A percentile compares a stretch with the other conserved stretches of the same genome.
These are phyloP conservation scores for Carollia perspicillata DNA, from an alignment of 2,113 vertebrate genomes.

Conservation along the genomic window DNA sequence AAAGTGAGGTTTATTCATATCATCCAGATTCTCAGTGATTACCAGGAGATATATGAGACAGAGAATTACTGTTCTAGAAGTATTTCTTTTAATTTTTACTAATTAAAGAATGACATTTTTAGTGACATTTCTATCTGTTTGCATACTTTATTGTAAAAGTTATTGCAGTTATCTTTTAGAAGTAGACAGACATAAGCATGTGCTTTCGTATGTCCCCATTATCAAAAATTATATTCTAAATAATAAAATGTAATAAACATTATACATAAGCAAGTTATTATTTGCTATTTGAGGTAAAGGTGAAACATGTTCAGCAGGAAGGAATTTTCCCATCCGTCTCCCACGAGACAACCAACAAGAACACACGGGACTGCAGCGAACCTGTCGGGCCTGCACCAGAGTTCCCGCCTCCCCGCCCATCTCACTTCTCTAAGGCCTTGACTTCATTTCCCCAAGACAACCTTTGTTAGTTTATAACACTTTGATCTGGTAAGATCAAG, in stretches of 20 bases:
- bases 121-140: background rate
- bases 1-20: background rate
- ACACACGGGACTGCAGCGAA: background rate
- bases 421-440: background rate
- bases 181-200: background rate
- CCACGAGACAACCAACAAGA: background rate
- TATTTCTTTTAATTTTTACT: background rate
- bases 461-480: slow-evolving; percentile 15
- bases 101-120: background rate
- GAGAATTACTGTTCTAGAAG: background rate
- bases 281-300: background rate
- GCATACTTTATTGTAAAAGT: slow-evolving; percentile 29
- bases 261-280: background rate
- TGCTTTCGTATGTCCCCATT: background rate
- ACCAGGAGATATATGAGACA: background rate
- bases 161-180: background rate
- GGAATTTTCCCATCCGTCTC: background rate
- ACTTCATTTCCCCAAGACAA: background rate
- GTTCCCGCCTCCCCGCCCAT: background rate
- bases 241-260: background rate
- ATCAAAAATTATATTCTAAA: background rate
- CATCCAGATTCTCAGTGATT: background rate
- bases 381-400: background rate
- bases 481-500: background rate
- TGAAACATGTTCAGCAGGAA: background rate